Base-by-base conservation (phyloP, 2,888 invertebrate species). In the Pheosia gnoma region DNA sequence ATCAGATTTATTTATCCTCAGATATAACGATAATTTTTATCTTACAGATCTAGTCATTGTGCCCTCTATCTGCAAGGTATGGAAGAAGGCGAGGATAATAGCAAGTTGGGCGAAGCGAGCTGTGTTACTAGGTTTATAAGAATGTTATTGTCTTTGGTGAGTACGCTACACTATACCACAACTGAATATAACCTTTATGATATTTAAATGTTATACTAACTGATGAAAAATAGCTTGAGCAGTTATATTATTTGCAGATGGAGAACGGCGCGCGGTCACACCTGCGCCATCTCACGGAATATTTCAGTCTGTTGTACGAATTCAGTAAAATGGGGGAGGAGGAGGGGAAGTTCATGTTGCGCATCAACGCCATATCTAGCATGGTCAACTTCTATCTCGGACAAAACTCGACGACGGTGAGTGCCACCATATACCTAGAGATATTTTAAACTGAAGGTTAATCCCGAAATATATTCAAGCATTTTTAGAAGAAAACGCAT, bases 301-400 rank as follows among this genome's bases (percentile, higher is more conserved):
- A 98, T 88, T 99, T 99, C 87, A 96, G 97, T 51, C 95, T 99
- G 77, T 91, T 99, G 67, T 97, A 98, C 84, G 98, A 99, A 87
- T 98, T 98, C 88, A 98, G 98, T 75, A 97, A 98, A 85, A 97
- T 98, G 97, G 98, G 98, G 0, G 98, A 98, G 69, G 98, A 98
- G 78, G 98, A 99, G 85, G 96, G 97, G 41, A 95, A 96, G 84
- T 99, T 98, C 89, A 93, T 99, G 79, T 94, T 98, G 69, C 95
- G 97, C 39, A 96, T 97, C 62, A 97, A 97, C 81, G 97, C 98
- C 47, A 98, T 99, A 69, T 96, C 97, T 63, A 97, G 96, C 61
- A 97, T 98, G 95, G 96, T 98, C 56, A 96, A 97, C 85, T 99
- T 98, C 89, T 99, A 98, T 92, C 94, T 99, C 60, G 98, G 98